These are phyloP conservation scores for Eidolon dupreanum DNA, from an alignment of 2,797 vertebrate genomes.

Conservation along the genomic window DNA sequence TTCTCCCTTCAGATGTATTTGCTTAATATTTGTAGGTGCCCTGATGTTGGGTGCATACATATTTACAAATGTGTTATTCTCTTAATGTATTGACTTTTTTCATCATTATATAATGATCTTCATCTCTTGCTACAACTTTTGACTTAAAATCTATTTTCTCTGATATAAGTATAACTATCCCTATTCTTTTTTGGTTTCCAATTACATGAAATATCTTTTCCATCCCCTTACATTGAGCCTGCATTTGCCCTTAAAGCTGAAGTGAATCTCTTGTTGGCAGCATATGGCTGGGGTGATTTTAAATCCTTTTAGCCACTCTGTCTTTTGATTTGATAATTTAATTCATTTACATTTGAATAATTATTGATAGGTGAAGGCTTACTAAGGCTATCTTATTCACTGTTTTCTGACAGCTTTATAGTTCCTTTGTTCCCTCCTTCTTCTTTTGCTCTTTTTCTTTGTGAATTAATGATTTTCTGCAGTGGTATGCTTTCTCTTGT, in stretches of 20 bases:
- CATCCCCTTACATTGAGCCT: background rate
- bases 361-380: background rate
- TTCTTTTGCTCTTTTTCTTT: background rate
- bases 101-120: background rate
- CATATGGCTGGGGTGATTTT: background rate
- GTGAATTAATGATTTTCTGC: background rate
- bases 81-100: background rate
- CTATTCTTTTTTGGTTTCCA: background rate
- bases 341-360: background rate
- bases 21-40: background rate
- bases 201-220: background rate
- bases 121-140: background rate
- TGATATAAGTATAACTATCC: background rate
- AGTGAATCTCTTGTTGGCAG: background rate
- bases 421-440: background rate
- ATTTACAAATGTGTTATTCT: background rate
- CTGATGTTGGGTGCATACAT: background rate
- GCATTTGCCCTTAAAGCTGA: background rate
- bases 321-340: background rate
- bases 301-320: background rate
- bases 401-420: background rate
- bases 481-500: background rate
- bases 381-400: background rate
- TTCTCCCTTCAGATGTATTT: background rate
- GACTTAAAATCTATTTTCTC: background rate